Evolutionary conservation across 2,797 vertebrate genomes (phyloP).

Genomic region (Phataginus tetradactyla): DNA sequence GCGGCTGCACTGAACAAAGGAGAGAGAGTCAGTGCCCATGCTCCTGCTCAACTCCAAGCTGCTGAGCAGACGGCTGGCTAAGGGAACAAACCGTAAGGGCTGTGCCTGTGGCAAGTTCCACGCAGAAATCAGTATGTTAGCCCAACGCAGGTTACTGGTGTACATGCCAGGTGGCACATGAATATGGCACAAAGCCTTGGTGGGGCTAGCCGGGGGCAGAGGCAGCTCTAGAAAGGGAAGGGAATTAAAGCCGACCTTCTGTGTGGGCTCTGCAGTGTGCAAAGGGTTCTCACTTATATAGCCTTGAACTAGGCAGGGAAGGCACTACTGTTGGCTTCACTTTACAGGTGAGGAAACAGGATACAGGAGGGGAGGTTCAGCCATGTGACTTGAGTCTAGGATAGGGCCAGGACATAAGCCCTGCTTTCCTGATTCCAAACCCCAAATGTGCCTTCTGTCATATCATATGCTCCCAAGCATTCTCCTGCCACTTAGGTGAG

Average conservation of each 20-base stretch:
- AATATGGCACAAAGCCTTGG: background rate
- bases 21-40: background rate
- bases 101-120: rapidly evolving
- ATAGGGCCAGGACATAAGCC: background rate
- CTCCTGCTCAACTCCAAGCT: background rate
- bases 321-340: background rate
- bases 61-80: background rate
- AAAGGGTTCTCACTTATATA: background rate
- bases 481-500: background rate
- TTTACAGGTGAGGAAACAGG: background rate
- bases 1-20: conserved; percentile 93
- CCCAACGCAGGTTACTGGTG: background rate
- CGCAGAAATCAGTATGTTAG: background rate
- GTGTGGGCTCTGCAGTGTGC: background rate
- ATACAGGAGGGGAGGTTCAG: background rate
- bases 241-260: background rate
- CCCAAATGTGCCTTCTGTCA: background rate
- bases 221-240: background rate
- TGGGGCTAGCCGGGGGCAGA: background rate
- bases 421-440: background rate
- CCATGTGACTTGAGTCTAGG: background rate
- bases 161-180: too few relatives aligned
- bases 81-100: background rate
- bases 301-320: background rate
- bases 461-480: background rate